Evolutionary conservation across 2,113 vertebrate genomes (phyloP), one percentile per base, ranked within the genome.

Genomic region (Dicentrarchus labrax): DNA sequence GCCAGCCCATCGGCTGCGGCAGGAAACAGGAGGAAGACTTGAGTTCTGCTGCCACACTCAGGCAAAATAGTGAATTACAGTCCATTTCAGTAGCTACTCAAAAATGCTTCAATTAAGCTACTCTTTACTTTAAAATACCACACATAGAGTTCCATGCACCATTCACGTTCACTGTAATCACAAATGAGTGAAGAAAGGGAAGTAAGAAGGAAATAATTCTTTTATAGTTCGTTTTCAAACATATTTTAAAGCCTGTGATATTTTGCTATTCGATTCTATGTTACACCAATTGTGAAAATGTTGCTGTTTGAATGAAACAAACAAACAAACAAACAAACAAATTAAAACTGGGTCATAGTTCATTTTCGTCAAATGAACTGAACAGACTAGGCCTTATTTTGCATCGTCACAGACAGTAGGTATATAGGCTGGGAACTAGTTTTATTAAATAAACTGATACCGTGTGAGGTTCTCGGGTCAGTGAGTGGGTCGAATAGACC

Each of bases 11-110:
- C 11, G 13, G 56, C 51, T 11, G 53, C 9, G 51, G 21, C 4
- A 50, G 50, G 43, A 54, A 68, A 11, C 51, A 4, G 48, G 57
- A 47, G 70, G 67, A 87, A 90, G 12, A 57, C 68, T 81, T 69
- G 88, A 69, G 61, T 57, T 94, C 17, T 95, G 88, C 93, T 89
- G 93, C 94, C 94, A 93, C 91, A 76, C 73, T 87, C 76, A 86
- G 95, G 93, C 79, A 30, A 83, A 84, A 84, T 0, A 4, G 36
- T 4, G 85, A 80, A 92, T 64, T 61, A 77, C 94, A 92, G 5
- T 39, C 69, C 0, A 41, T 67, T 30, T 71, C 30, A 38, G 12
- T 6, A 30, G 30, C 30, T 30, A 0, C 39, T 9, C 12, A 43
- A 39, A 56, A 50, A 39, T 0, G 1, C 0, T 50, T 36, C 8